Evolutionary conservation across 2,113 vertebrate species (phyloP), one percentile per base, ranked within the genome.

Genomic region (Gymnarchus niloticus): DNA sequence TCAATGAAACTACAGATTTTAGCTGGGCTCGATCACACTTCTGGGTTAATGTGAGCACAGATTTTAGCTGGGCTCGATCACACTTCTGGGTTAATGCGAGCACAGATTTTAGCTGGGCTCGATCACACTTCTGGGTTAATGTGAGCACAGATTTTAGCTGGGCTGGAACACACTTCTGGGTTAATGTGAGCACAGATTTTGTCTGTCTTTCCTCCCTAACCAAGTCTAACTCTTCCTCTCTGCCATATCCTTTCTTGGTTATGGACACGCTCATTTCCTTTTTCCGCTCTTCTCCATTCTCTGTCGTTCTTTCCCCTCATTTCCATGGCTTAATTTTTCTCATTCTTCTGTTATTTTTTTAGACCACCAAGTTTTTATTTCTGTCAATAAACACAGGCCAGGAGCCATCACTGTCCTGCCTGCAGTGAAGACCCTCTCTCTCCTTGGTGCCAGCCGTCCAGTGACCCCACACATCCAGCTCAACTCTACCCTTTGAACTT

Each of bases 281-380:
- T 87, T 88, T 89, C 87, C 88, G 88, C 88, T 92, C 90, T 52
- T 88, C 48, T 91, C 92, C 89, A 87, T 85, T 87, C 88, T 89
- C 89, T 92, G 88, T 88, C 88, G 91, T 88, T 89, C 88, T 87
- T 87, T 89, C 87, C 91, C 46, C 48, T 28, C 48, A 81, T 23
- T 73, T 41, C 41, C 65, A 73, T 41, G 12, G 37, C 61, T 69
- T 65, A 4, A 33, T 69, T 69, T 14, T 33, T 69, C 61, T 23
- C 37, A 78, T 88, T 87, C 81, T 87, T 76, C n/a, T 73, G 41
- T 89, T 87, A 94, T 94, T 93, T 90, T 91, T 93, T 97, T 96
- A 96, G 95, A 97, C 96, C 95, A 96, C 96, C 95, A 96, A 97
- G 96, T 96, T 96, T 97, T 97, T 97, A 96, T 99, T 99, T 98